Percentiles rank a stretch among this genome's conserved stretches.
phyloP scores from a whole-genome alignment of 2,797 vertebrate species.

The Steatocranus sp. region DNA sequence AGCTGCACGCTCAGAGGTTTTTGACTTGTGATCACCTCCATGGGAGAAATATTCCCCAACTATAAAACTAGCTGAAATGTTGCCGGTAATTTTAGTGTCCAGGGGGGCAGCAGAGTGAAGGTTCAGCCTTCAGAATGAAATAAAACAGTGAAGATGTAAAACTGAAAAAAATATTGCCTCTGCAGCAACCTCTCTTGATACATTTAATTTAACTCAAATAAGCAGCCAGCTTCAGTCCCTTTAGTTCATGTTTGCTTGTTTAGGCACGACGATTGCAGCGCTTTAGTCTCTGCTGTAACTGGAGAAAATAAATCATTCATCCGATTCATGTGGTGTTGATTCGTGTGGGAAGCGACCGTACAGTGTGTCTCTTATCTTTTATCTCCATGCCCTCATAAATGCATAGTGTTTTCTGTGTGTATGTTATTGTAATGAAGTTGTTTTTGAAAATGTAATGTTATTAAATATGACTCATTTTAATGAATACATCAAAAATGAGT shows the following conservation, averaged over 20 bases:
- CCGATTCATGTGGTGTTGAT: not conserved
- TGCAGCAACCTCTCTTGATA: not conserved
- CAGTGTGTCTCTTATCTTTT: not conserved
- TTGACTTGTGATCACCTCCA: not conserved
- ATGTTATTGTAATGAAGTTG: not conserved
- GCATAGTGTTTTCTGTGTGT: not conserved
- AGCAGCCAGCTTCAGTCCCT: not conserved
- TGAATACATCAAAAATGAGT: rapidly evolving
- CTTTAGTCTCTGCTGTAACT: not conserved
- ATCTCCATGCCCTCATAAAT: not conserved
- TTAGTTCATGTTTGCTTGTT: not conserved
- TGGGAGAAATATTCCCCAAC: not conserved
- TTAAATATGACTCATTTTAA: not conserved
- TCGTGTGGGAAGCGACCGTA: not conserved
- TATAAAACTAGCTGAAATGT: not conserved
- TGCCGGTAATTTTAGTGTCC: not conserved
- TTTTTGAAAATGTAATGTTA: not conserved
- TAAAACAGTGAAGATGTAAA: not conserved
- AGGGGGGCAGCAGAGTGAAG: rapidly evolving
- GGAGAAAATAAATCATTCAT: not conserved
- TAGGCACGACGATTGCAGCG: rapidly evolving
- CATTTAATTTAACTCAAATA: not conserved
- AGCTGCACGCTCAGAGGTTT: rapidly evolving
- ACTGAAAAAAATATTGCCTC: not conserved
- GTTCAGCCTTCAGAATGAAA: not conserved